Conservation (phyloP, 2,113 vertebrate species). For the Phyllostomus discolor region DNA sequence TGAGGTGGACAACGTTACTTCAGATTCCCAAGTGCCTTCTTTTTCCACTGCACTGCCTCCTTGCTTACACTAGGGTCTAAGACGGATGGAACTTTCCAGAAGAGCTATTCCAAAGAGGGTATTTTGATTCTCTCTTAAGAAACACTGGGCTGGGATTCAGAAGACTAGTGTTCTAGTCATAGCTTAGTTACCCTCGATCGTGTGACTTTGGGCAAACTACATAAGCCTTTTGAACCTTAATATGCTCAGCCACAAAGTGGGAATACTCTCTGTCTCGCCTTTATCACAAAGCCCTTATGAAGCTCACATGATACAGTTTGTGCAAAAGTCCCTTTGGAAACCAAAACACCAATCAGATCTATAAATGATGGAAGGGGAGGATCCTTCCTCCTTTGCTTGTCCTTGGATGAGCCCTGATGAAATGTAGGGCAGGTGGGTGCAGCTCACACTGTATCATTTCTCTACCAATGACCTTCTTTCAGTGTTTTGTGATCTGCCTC, state of each 20-base stretch:
- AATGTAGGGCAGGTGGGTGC: neutral
- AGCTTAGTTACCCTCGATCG: accelerated
- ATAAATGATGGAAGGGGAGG: accelerated
- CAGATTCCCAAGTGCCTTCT: neutral
- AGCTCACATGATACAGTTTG: neutral
- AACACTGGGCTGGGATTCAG: neutral
- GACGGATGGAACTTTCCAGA: neutral
- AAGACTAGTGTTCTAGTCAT: neutral
- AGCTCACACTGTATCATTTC: accelerated
- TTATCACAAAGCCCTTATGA: neutral
- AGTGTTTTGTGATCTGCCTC: neutral
- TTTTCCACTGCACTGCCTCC: neutral
- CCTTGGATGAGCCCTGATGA: neutral
- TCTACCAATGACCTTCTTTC: neutral
- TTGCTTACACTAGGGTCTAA: neutral
- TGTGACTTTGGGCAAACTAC: neutral
- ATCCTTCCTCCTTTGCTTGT: neutral
- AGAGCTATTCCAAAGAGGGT: neutral
- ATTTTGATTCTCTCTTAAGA: neutral
- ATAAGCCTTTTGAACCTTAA: neutral
- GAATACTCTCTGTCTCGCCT: accelerated
- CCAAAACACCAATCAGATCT: neutral
- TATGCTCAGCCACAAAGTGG: neutral
- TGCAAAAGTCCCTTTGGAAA: neutral
- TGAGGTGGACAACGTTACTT: no score